Evolutionary conservation across 2,797 vertebrate genomes (phyloP), one percentile per base, ranked within the genome.

Genomic region (Acipenser ruthenus): DNA sequence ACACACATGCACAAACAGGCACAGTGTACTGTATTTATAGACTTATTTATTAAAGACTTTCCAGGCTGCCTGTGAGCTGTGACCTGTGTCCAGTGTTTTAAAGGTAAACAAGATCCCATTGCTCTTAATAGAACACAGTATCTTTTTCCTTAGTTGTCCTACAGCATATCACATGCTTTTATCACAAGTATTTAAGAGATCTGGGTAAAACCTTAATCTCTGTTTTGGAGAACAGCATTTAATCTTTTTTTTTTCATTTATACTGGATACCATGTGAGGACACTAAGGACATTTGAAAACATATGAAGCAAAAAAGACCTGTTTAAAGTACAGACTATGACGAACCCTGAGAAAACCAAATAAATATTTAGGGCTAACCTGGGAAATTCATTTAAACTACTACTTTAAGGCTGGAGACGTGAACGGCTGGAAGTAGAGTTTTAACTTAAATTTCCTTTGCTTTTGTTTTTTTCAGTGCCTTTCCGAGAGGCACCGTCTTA

Each of bases 401-500:
- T 63, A 50, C 59, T 55, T 53, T 11, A 62, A 50, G 23, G 52
- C 63, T 52, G 12, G 37, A 64, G 15, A 37, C 11, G 5, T 15
- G n/a, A 37, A 37, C 23, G 4, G 23, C 23, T 3, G 23, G 4
- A 37, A 37, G 23, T 37, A 37, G 23, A 37, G 23, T 37, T 37
- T 37, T 2, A 37, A 37, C 23, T 37, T 68, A 63, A 72, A 51
- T 60, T 65, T 66, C 73, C 58, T 73, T 13, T 65, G 64, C 18
- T 12, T 62, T 63, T 12, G 60, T 63, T 47, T 62, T 37, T 37
- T 64, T 49, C 86, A 99, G 96, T 97, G 94, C 95, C 95, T 89
- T 97, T 99, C 84, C 88, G 89, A 47, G 96, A 97, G 91, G 91
- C 92, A 75, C 95, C 95, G 50, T 88, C 93, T 6, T 96, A 95